A percentile compares a stretch with the other conserved stretches of the same genome.
Conservation (phyloP, 1,140 invertebrate genomes). For the Drosophila auraria region DNA sequence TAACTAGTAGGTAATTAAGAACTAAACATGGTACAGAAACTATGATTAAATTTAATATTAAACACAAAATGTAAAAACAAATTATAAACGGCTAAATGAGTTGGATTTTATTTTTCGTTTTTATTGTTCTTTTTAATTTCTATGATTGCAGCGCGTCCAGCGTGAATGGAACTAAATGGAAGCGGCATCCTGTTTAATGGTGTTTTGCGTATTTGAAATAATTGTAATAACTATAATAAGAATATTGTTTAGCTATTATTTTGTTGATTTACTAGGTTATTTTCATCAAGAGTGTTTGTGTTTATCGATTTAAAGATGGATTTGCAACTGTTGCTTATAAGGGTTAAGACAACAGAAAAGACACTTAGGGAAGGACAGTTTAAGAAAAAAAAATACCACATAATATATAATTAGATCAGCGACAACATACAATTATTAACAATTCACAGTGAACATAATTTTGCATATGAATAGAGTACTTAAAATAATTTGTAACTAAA, state of each 20-base stretch:
- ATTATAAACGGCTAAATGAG: conserved; percentile 40
- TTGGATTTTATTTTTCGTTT: conserved; percentile 18
- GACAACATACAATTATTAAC: conserved; percentile 40
- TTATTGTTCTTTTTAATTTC: conserved; percentile 26
- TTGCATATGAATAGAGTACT: conserved; percentile 20
- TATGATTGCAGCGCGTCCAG: conserved; percentile 34
- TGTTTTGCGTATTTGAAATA: conserved; percentile 33
- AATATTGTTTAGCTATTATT: conserved; percentile 32
- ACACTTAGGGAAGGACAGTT: neutral
- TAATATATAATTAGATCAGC: conserved; percentile 25
- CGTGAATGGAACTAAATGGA: conserved; percentile 10
- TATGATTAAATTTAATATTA: conserved; percentile 54
- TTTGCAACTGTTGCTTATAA: conserved; percentile 19
- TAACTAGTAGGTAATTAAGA: conserved; percentile 67
- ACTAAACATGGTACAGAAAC: conserved; percentile 61
- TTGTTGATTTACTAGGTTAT: conserved; percentile 17
- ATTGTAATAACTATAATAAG: conserved; percentile 36
- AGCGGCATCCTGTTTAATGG: conserved; percentile 11
- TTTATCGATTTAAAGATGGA: neutral
- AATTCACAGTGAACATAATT: conserved; percentile 40
- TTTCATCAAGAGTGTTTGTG: conserved; percentile 19
- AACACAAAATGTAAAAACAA: conserved; percentile 38
- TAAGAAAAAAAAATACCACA: neutral
- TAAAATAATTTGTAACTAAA: conserved; percentile 41
- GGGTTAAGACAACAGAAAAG: conserved; percentile 8